phyloP scores from a whole-genome alignment of 2,888 invertebrate species.

The Aporophyla lueneburgensis region DNA sequence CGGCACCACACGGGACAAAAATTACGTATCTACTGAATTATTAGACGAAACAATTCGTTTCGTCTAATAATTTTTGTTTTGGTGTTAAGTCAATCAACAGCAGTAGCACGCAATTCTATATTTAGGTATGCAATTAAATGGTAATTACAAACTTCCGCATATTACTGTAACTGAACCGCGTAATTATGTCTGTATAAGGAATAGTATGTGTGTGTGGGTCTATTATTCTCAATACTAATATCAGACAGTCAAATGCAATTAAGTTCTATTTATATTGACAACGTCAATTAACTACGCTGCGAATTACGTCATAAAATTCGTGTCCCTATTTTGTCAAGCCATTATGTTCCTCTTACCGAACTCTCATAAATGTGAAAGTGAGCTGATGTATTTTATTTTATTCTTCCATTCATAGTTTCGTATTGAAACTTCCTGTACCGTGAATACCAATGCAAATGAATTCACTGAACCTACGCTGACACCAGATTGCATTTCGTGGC shows the following conservation, averaged over 20 bases:
- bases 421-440: slow-evolving; percentile 6
- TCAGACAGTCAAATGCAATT: neutral
- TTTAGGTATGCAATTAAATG: neutral
- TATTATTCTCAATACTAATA: neutral
- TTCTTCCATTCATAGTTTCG: neutral
- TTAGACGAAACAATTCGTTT: neutral
- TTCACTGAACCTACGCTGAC: neutral
- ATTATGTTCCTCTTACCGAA: neutral
- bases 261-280: neutral
- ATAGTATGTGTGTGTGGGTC: neutral
- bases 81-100: neutral
- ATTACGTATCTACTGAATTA: neutral
- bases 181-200: neutral
- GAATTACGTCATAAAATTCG: slow-evolving; percentile 6
- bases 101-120: neutral
- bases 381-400: neutral
- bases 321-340: neutral
- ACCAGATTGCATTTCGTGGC: neutral
- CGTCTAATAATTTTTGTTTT: too few species aligned
- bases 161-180: neutral
- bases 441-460: neutral
- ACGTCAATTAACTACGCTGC: neutral
- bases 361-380: neutral
- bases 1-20: too few species aligned
- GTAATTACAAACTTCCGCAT: slow-evolving; percentile 8